phyloP scores from a whole-genome alignment of 2,113 vertebrate genomes.

The Megaptera novaeangliae region DNA sequence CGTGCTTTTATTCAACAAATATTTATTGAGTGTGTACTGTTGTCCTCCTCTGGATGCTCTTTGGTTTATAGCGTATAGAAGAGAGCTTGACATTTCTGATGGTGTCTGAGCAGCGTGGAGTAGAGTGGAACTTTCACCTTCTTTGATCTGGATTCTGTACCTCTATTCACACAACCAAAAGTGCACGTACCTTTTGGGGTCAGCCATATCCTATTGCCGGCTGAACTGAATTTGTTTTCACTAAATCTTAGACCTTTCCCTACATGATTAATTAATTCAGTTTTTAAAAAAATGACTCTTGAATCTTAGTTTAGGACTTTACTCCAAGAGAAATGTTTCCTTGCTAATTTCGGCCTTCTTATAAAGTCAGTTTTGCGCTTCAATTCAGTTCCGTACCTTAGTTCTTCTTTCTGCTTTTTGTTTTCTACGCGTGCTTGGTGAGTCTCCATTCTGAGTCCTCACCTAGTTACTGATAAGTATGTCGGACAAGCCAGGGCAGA shows the following conservation, averaged over 20 bases:
- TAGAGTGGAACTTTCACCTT: neutral
- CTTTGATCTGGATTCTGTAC: neutral
- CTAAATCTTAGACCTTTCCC: neutral
- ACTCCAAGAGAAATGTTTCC: neutral
- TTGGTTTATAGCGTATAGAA: neutral
- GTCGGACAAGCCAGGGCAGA: slow-evolving; percentile 69
- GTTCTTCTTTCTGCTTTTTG: neutral
- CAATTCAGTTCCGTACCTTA: neutral
- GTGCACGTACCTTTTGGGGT: neutral
- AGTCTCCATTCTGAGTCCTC: slow-evolving; percentile 8
- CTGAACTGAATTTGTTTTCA: slow-evolving; percentile 2
- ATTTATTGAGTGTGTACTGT: neutral
- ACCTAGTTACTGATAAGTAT: slow-evolving; percentile 61
- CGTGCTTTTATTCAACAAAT: neutral
- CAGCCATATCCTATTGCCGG: neutral
- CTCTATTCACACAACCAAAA: neutral
- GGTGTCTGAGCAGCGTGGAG: neutral
- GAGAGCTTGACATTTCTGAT: neutral
- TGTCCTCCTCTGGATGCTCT: neutral
- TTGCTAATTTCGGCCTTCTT: neutral
- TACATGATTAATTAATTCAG: neutral
- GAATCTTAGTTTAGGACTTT: neutral
- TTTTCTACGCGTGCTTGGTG: neutral
- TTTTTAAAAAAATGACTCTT: neutral
- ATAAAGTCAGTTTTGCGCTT: neutral